These are phyloP conservation scores for Eidolon dupreanum DNA, from an alignment of 2,797 vertebrate genomes.

Conservation along the genomic window DNA sequence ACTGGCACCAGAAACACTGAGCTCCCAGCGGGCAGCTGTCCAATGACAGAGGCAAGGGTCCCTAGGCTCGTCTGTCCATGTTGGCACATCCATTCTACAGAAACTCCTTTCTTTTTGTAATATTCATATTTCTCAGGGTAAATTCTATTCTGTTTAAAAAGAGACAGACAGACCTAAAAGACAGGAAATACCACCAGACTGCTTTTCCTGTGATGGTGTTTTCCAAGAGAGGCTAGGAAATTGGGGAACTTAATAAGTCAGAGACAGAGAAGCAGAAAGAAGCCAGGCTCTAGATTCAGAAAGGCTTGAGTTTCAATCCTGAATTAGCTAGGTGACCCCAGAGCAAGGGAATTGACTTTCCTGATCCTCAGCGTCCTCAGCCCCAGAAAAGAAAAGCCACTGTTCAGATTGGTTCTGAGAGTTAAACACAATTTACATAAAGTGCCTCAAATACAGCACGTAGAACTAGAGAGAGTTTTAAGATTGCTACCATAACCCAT, in stretches of 20 bases:
- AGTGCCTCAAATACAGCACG: background rate
- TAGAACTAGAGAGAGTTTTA: background rate
- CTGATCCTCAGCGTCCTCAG: background rate
- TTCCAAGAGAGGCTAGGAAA: constrained; percentile 55
- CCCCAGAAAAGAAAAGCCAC: background rate
- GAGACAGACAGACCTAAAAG: constrained; percentile 44
- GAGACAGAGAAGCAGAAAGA: background rate
- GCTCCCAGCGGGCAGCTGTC: background rate
- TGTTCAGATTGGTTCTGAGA: background rate
- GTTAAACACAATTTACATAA: background rate
- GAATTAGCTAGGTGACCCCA: background rate
- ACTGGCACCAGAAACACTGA: background rate
- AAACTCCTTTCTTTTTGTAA: background rate
- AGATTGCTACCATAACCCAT: background rate
- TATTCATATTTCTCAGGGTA: constrained; percentile 39
- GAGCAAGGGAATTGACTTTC: background rate
- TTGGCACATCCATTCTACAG: background rate
- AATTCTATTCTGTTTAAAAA: constrained; percentile 23
- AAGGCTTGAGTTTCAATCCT: background rate
- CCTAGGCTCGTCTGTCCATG: constrained; percentile 55
- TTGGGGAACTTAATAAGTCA: constrained; percentile 16
- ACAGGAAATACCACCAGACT: constrained; percentile 62
- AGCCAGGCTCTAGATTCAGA: background rate
- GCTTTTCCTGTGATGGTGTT: constrained; percentile 52
- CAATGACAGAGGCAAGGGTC: constrained; percentile 28